Percentiles rank a stretch among this genome's conserved stretches.
These are phyloP conservation scores for Dromius quadrimaculatus DNA, from an alignment of 2,888 invertebrate species.

Conservation along the genomic window DNA sequence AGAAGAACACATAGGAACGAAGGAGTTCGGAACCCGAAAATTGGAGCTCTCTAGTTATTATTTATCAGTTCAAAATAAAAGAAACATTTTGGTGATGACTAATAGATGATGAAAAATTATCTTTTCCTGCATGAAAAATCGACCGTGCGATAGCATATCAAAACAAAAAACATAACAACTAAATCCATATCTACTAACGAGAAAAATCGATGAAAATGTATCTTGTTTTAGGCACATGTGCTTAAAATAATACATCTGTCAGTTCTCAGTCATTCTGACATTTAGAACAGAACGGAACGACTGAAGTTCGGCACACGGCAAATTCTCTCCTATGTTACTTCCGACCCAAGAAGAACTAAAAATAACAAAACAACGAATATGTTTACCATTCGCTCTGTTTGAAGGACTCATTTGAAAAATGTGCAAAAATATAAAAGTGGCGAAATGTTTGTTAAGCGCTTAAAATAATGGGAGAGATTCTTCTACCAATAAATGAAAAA, in stretches of 20 bases:
- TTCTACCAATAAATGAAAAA: no score
- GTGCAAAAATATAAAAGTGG: constrained; percentile 59
- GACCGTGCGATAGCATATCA: constrained; percentile 44
- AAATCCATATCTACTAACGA: constrained; percentile 34
- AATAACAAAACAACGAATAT: constrained; percentile 61
- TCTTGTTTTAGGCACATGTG: constrained; percentile 62
- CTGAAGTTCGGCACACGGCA: constrained; percentile 5
- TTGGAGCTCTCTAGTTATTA: no score
- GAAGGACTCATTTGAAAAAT: constrained; percentile 61
- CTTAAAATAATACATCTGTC: constrained; percentile 67
- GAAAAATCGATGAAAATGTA: constrained; percentile 52
- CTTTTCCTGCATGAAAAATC: no score
- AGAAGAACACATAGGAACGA: no score
- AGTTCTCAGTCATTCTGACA: constrained; percentile 65
- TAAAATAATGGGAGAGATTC: constrained; percentile 58
- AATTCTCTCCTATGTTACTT: constrained; percentile 16
- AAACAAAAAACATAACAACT: constrained; percentile 35
- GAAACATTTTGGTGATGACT: no score
- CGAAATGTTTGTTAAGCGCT: constrained; percentile 59
- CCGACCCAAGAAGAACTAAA: constrained; percentile 57
- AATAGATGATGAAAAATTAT: constrained; percentile 21
- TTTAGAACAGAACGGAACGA: constrained; percentile 18
- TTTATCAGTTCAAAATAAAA: no score
- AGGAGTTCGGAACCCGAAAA: no score
- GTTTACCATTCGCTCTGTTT: constrained; percentile 51